These are phyloP conservation scores for Sebastes schlegelii DNA, from an alignment of 2,113 vertebrate species.

Conservation along the genomic window DNA sequence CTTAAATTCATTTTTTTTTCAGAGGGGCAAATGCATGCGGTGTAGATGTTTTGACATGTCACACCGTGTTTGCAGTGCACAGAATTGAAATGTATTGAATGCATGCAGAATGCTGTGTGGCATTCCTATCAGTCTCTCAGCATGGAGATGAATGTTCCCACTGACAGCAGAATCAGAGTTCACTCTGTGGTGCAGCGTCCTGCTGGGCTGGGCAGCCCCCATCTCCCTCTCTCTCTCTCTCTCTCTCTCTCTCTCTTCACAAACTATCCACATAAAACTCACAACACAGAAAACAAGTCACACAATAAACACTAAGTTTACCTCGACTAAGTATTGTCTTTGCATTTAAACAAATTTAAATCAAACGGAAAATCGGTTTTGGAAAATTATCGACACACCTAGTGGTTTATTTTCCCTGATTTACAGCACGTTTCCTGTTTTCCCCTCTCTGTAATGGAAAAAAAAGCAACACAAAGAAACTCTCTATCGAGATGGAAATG, in stretches of 20 bases:
- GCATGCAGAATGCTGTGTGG: conserved; percentile 72
- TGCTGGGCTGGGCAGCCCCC: conserved; percentile 48
- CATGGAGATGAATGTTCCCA: conserved; percentile 67
- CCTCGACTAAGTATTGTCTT: conserved; percentile 17
- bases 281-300: conserved; percentile 23
- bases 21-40: conserved; percentile 6
- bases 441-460: conserved; percentile 53
- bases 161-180: conserved; percentile 76
- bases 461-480: conserved; percentile 57
- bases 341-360: conserved; percentile 42
- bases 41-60: conserved; percentile 49
- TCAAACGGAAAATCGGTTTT: conserved; percentile 22
- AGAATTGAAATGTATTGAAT: conserved; percentile 65
- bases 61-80: conserved; percentile 42
- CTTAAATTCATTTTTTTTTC: conserved; percentile 23
- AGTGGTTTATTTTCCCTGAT: conserved; percentile 34
- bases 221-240: neutral
- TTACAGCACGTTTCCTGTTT: conserved; percentile 41
- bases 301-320: conserved; percentile 25
- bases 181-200: conserved; percentile 68
- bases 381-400: conserved; percentile 23
- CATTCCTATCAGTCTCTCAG: conserved; percentile 81
- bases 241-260: conserved; percentile 20
- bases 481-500: conserved; percentile 77
- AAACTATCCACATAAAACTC: conserved; percentile 24